Conservation (phyloP, 2,113 vertebrate species). For the Gasterosteus nipponicus region DNA sequence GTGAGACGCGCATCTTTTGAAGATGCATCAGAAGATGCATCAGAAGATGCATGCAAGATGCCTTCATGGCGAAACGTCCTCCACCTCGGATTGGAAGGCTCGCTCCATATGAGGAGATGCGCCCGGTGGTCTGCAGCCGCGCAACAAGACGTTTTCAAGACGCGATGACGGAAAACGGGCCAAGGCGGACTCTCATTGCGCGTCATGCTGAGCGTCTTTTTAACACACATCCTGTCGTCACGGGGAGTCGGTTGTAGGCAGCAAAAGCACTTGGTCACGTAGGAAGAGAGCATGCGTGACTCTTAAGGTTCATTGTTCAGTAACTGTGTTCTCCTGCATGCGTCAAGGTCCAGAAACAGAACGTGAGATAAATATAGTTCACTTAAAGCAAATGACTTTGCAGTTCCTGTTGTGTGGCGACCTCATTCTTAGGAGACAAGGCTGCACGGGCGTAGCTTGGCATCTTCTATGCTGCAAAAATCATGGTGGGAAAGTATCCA, state of each 20-base stretch:
- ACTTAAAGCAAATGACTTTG: too few species aligned
- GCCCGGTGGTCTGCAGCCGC: background rate
- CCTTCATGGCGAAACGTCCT: background rate
- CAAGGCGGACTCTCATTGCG: background rate
- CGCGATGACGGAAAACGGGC: background rate
- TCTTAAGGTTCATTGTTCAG: too few species aligned
- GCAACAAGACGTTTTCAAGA: background rate
- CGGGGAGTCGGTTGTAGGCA: background rate
- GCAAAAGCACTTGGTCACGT: background rate
- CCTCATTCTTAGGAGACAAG: background rate
- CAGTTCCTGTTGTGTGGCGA: too few species aligned
- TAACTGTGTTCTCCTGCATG: too few species aligned
- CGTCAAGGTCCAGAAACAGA: background rate
- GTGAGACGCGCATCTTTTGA: slow-evolving; percentile 5
- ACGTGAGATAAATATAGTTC: background rate
- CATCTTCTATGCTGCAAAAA: background rate
- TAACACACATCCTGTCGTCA: background rate
- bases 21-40: background rate
- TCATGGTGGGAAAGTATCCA: background rate
- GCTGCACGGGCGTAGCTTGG: background rate
- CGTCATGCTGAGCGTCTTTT: background rate
- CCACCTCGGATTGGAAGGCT: slow-evolving; percentile 1
- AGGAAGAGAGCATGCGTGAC: background rate
- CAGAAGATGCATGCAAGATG: background rate
- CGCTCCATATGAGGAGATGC: background rate